These are phyloP conservation scores for Hestina assimilis DNA, from an alignment of 1,140 invertebrate genomes.

Conservation along the genomic window DNA sequence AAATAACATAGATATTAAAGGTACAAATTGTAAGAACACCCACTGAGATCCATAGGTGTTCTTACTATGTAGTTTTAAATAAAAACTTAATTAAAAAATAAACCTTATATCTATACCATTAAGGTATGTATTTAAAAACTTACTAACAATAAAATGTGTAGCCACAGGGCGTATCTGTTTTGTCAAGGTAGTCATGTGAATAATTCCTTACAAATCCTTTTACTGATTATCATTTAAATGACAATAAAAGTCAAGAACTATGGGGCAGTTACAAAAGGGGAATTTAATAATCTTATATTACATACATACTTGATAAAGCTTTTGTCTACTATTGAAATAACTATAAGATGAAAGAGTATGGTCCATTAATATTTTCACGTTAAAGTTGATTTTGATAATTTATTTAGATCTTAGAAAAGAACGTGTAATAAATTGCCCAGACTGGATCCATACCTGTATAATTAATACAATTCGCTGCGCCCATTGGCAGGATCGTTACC, in stretches of 20 bases:
- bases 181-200: slow-evolving; percentile 72
- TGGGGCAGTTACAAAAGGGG: slow-evolving; percentile 46
- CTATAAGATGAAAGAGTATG: slow-evolving; percentile 1
- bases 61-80: slow-evolving; percentile 42
- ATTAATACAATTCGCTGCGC: no score
- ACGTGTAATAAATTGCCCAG: no score
- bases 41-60: slow-evolving; percentile 64
- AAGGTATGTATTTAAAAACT: slow-evolving; percentile 21
- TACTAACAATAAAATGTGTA: slow-evolving; percentile 42
- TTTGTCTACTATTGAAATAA: slow-evolving; percentile 6
- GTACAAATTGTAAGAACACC: slow-evolving; percentile 57
- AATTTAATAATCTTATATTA: slow-evolving; percentile 27
- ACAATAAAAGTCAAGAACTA: slow-evolving; percentile 65
- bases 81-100: slow-evolving; percentile 16
- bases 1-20: slow-evolving; percentile 55
- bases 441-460: no score
- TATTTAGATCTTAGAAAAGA: no score
- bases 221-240: slow-evolving; percentile 75
- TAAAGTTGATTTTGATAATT: no score
- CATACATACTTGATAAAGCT: slow-evolving; percentile 19
- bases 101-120: slow-evolving; percentile 23
- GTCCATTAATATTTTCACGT: no score
- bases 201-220: slow-evolving; percentile 72
- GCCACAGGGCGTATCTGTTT: slow-evolving; percentile 75
- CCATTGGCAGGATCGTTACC: no score